Evolutionary conservation across 1,140 invertebrate species (phyloP), one percentile per base, ranked within the genome.

Genomic region (Zaprionus ghesquierei): DNA sequence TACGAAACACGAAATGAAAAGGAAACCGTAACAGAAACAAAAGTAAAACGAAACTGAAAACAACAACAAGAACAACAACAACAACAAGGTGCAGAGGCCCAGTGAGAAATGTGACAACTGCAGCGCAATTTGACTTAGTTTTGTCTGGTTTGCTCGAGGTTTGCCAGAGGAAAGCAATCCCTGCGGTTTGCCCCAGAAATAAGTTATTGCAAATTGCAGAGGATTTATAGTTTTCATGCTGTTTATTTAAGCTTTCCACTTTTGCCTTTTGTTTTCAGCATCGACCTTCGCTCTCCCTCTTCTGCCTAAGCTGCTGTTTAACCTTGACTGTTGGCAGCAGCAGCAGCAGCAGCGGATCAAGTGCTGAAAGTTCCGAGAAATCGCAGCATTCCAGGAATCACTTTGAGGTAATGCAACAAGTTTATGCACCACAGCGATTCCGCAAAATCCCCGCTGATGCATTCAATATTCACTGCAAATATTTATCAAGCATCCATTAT

Each of bases 101-200:
- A 58, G 62, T 75, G 66, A 70, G 69, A 79, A 87, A 68, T 73
- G 62, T 77, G 62, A 65, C 75, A 78, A 75, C 72, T 75, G 71
- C 53, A 69, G 23, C 46, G 60, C 68, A 70, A 75, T 70, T 75
- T 75, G 66, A 63, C 66, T 70, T 69, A 69, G 66, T 63, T 44
- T 49, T 41, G 35, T 38, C n/a, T n/a, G n/a, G 35, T 8, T 38
- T n/a, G 35, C 35, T 38, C 35, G 35, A n/a, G n/a, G 41, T 20
- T 20, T 18, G 18, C 4, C 41, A 46, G 9, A 22, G 18, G 4
- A 8, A 46, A 46, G 41, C 41, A 46, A 22, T 49, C 27, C 27
- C 29, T 41, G 25, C 29, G 35, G 31, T 41, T 41, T 41, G n/a
- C n/a, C n/a, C 33, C 9, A 20, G 31, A 20, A 54, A 55, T 69